Percentiles rank a stretch among this genome's conserved stretches.
These are phyloP conservation scores for Misgurnus mizolepis DNA, from an alignment of 2,113 vertebrate species.

Conservation along the genomic window DNA sequence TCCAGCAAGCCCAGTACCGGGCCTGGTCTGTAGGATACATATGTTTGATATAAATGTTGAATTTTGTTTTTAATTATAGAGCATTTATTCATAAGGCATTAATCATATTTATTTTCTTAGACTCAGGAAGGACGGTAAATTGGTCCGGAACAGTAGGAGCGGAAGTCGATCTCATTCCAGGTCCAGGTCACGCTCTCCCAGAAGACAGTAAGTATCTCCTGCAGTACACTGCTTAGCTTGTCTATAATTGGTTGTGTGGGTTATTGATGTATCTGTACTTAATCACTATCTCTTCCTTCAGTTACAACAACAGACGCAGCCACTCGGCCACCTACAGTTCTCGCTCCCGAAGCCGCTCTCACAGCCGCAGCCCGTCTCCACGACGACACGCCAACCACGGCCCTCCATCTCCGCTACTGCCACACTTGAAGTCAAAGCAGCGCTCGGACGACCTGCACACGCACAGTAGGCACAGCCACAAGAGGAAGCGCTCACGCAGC, in stretches of 20 bases:
- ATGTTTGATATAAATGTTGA: not conserved
- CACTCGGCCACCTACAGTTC: constrained; percentile 97
- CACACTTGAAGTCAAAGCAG: constrained; percentile 87
- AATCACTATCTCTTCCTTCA: constrained; percentile 54
- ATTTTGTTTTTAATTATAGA: not conserved
- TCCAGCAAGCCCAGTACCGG: too few species aligned
- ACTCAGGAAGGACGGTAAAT: constrained; percentile 90
- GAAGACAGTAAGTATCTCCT: constrained; percentile 86
- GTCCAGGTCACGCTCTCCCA: constrained; percentile 86
- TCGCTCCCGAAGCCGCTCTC: constrained; percentile 88
- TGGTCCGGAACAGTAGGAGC: constrained; percentile 89
- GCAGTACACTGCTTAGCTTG: not conserved
- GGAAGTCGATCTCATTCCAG: constrained; percentile 84
- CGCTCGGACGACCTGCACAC: constrained; percentile 86
- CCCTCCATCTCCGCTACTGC: constrained; percentile 78
- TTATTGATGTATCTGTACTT: not conserved
- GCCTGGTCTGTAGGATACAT: too few species aligned
- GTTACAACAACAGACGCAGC: constrained; percentile 94
- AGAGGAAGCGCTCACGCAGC: constrained; percentile 87
- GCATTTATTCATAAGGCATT: not conserved
- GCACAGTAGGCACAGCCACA: constrained; percentile 85
- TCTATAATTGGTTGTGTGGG: not conserved
- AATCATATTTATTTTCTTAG: constrained; percentile 60
- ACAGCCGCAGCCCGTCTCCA: constrained; percentile 90
- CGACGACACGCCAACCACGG: constrained; percentile 85